Conservation (phyloP, 2,113 vertebrate genomes). For the Prionailurus viverrinus region DNA sequence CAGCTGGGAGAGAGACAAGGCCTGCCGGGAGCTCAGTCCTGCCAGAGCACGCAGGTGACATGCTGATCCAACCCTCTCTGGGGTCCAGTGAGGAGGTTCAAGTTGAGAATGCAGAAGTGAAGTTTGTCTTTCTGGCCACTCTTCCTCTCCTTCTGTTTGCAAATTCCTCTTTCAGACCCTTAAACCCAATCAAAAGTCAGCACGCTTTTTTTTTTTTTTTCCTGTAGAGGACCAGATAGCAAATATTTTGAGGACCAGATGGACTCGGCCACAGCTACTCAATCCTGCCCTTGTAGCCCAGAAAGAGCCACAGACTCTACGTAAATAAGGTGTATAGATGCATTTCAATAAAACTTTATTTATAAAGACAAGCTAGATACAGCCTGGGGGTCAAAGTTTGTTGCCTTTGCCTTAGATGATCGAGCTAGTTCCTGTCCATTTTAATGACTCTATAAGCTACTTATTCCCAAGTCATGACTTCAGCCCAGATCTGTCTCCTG, state of each 20-base stretch:
- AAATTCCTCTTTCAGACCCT: neutral
- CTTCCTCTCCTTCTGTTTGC: neutral
- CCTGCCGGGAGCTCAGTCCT: slow-evolving; percentile 83
- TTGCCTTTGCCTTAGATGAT: neutral
- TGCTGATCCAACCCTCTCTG: fast-evolving
- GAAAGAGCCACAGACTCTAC: neutral
- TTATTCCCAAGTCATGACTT: neutral
- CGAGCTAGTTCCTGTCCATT: neutral
- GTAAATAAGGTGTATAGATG: neutral
- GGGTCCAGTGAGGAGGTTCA: neutral
- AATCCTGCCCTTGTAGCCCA: too few relatives aligned
- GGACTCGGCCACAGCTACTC: neutral
- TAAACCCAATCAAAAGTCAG: neutral
- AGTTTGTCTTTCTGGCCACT: neutral
- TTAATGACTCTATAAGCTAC: neutral
- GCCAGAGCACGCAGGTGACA: slow-evolving; percentile 89
- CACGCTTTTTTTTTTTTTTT: neutral
- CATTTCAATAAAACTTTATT: neutral
- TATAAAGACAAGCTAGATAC: neutral
- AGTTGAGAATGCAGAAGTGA: neutral
- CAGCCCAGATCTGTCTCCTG: neutral
- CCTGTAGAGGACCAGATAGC: neutral
- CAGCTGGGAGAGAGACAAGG: slow-evolving; percentile 87
- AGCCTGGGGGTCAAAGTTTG: too few relatives aligned
- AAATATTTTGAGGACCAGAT: neutral